A percentile compares a stretch with the other conserved stretches of the same genome.
phyloP scores from a whole-genome alignment of 2,113 vertebrate species.

The Istiophorus platypterus region DNA sequence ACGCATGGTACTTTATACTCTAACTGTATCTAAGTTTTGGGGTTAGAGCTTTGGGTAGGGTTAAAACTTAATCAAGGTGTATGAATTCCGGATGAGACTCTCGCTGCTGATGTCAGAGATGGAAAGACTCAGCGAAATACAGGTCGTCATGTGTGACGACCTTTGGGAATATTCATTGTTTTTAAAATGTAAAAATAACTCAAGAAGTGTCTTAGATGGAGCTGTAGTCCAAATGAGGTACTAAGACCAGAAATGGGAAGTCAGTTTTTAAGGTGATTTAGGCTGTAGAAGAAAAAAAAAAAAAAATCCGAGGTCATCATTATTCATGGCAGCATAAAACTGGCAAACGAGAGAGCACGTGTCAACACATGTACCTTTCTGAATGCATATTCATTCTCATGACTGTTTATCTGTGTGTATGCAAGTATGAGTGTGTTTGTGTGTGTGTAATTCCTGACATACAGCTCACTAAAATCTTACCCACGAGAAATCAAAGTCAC shows the following conservation, averaged over 20 bases:
- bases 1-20: slow-evolving; percentile 65
- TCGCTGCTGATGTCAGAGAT: slow-evolving; percentile 46
- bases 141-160: slow-evolving; percentile 28
- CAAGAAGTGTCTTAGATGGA: slow-evolving; percentile 60
- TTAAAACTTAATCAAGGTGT: slow-evolving; percentile 39
- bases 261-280: slow-evolving; percentile 17
- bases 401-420: slow-evolving; percentile 55
- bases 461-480: slow-evolving; percentile 65
- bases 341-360: slow-evolving; percentile 65
- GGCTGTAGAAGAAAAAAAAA: slow-evolving; percentile 5
- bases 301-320: slow-evolving; percentile 32
- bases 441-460: slow-evolving; percentile 41
- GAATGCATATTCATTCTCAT: slow-evolving; percentile 67
- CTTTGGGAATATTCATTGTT: slow-evolving; percentile 41
- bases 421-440: slow-evolving; percentile 15
- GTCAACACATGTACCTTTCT: slow-evolving; percentile 61
- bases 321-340: slow-evolving; percentile 59
- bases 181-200: slow-evolving; percentile 56
- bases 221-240: slow-evolving; percentile 67
- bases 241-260: slow-evolving; percentile 44
- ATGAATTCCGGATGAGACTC: slow-evolving; percentile 43
- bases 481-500: slow-evolving; percentile 76
- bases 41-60: slow-evolving; percentile 42
- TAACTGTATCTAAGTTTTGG: slow-evolving; percentile 57
- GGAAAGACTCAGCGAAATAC: slow-evolving; percentile 25